Percentiles rank a stretch among this genome's conserved stretches.
phyloP scores from a whole-genome alignment of 2,113 vertebrate species.

The Lophotis ruficrista region DNA sequence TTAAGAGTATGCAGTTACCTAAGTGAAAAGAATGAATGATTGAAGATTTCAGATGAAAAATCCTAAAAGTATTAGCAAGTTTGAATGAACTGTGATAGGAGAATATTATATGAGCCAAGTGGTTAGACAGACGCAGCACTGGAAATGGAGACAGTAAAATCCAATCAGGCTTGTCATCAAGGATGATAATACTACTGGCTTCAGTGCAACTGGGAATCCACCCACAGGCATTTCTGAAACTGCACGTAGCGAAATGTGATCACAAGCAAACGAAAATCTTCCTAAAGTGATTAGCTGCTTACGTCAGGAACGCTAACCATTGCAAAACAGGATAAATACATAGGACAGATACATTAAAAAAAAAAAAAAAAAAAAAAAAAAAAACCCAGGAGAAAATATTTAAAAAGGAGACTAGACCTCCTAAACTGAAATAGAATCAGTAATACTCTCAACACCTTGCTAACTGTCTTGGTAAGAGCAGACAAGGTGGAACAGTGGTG shows the following conservation, averaged over 20 bases:
- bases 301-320: not conserved
- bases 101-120: not conserved
- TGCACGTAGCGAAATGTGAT: not conserved
- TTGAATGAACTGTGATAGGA: not conserved
- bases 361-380: not conserved
- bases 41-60: not conserved
- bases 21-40: not conserved
- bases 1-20: not conserved
- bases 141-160: not conserved
- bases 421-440: not conserved
- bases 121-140: not conserved
- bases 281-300: not conserved
- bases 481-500: not conserved
- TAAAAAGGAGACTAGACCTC: not conserved
- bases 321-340: not conserved
- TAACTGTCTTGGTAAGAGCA: not conserved
- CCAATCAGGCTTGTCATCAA: not conserved
- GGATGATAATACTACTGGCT: not conserved
- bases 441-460: not conserved
- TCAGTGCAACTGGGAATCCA: not conserved
- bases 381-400: not conserved
- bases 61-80: not conserved
- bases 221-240: not conserved
- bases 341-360: not conserved
- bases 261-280: not conserved